Evolutionary conservation across 2,888 invertebrate genomes (phyloP).

Genomic region (Leptopilina myrica): DNA sequence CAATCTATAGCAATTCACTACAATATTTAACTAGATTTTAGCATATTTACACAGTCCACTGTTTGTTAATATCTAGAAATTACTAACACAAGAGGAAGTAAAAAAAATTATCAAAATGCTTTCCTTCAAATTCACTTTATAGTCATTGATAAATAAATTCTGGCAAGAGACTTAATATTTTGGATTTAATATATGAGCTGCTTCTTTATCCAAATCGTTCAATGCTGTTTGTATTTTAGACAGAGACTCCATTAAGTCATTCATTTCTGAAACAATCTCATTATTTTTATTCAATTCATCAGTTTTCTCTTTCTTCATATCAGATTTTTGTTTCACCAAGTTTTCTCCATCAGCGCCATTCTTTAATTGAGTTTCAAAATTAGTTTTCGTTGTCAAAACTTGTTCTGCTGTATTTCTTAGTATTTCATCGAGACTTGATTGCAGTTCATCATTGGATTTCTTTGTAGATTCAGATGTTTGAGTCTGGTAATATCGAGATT

Average conservation of each 20-base stretch:
- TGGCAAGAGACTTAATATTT: not conserved
- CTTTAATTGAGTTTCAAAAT: not conserved
- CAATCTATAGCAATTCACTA: too few species aligned
- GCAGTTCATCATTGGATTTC: not conserved
- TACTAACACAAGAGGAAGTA: too few species aligned
- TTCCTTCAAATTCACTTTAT: too few species aligned
- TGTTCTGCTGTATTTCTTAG: not conserved
- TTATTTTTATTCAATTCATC: not conserved
- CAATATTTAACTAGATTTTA: too few species aligned
- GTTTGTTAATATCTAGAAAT: too few species aligned
- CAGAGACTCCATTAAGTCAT: constrained; percentile 13
- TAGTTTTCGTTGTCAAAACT: not conserved
- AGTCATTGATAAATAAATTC: not conserved
- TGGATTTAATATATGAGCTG: constrained; percentile 19
- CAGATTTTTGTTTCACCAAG: not conserved
- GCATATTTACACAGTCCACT: too few species aligned
- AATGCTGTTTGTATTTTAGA: constrained; percentile 1
- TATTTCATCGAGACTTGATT: not conserved
- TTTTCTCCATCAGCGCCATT: not conserved
- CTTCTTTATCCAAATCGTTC: constrained; percentile 8
- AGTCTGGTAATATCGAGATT: not conserved
- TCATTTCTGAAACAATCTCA: not conserved
- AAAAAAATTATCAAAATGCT: too few species aligned
- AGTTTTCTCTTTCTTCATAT: not conserved
- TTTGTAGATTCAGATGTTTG: not conserved